Evolutionary conservation across 1,140 invertebrate genomes (phyloP).

Genomic region (Brachionus rotundiformis): DNA sequence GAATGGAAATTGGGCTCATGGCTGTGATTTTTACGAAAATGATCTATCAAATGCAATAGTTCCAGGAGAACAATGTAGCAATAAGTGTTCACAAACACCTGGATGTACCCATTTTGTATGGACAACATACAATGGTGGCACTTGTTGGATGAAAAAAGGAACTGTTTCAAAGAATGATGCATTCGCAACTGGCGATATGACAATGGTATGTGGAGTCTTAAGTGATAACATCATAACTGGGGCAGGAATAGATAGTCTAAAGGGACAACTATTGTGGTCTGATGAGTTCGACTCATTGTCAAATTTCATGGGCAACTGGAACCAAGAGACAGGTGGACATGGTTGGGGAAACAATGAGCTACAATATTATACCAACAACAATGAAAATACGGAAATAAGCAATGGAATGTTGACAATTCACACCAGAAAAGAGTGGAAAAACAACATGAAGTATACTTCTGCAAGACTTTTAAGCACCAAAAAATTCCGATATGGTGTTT

Average conservation of each 20-base stretch:
- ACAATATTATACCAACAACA: slow-evolving; percentile 46
- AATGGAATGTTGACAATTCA: slow-evolving; percentile 25
- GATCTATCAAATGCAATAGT: neutral
- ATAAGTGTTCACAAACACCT: slow-evolving; percentile 1
- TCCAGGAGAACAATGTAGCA: neutral
- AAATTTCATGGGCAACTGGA: slow-evolving; percentile 51
- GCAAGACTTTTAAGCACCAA: slow-evolving; percentile 26
- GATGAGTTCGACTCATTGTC: slow-evolving; percentile 53
- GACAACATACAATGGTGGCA: slow-evolving; percentile 34
- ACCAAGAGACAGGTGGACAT: slow-evolving; percentile 49
- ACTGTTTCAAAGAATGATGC: slow-evolving; percentile 36
- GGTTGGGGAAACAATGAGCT: slow-evolving; percentile 52
- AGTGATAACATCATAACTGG: neutral
- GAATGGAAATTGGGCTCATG: slow-evolving; percentile 25
- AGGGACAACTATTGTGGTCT: slow-evolving; percentile 52
- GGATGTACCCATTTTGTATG: slow-evolving; percentile 53
- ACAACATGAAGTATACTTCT: slow-evolving; percentile 36
- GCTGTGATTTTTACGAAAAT: slow-evolving; percentile 19
- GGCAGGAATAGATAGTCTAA: neutral
- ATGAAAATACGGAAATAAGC: slow-evolving; percentile 7
- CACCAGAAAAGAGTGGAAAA: slow-evolving; percentile 9
- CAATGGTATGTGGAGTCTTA: slow-evolving; percentile 52
- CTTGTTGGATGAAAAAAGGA: slow-evolving; percentile 53
- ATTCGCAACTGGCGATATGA: slow-evolving; percentile 33
- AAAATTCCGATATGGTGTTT: slow-evolving; percentile 42